Base-by-base conservation (phyloP, 2,888 invertebrate genomes). In the Sinodicranocentrus sp. region DNA sequence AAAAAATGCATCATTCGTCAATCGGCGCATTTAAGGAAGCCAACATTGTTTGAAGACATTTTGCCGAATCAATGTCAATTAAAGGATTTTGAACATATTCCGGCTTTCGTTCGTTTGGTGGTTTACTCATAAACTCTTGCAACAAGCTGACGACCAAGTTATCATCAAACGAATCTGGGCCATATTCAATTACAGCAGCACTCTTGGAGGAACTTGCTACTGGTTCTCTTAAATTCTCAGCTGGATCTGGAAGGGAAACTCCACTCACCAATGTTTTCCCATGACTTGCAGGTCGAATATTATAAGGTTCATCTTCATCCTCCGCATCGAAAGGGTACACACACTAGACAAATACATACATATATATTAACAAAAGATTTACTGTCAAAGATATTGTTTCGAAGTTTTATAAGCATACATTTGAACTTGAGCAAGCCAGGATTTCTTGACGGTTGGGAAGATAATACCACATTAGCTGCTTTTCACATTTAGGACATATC, bases 391-490 rank as follows among this genome's bases (percentile, higher is more conserved):
- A n/a, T n/a, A n/a, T n/a, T n/a, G n/a, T n/a, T n/a, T n/a, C n/a
- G n/a, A n/a, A n/a, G n/a, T n/a, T n/a, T n/a, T n/a, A n/a, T n/a
- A n/a, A n/a, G n/a, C n/a, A n/a, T 63, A 63, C 63, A 2, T 1
- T 15, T 28, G 26, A 33, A 33, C 43, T 67, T n/a, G 67, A 21
- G 15, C 67, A 67, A 3, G 25, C 44, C 67, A 44, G 15, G 1
- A 67, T 19, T 15, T 67, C 67, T 21, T 10, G 15, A 13, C 19
- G n/a, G 5, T 67, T n/a, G 3, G 67, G 67, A 8, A 67, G 21
- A 6, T 5, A 23, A 23, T 67, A 67, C 67, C 67, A 67, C 67
- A 67, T 67, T 44, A 67, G 25, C 19, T 23, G 13, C 2, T 67
- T 44, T 1, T 0, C 1, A 67, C 67, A 67, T 13, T 21, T 10